Conservation (phyloP, 2,888 invertebrate genomes). For the Hemaris fuciformis region DNA sequence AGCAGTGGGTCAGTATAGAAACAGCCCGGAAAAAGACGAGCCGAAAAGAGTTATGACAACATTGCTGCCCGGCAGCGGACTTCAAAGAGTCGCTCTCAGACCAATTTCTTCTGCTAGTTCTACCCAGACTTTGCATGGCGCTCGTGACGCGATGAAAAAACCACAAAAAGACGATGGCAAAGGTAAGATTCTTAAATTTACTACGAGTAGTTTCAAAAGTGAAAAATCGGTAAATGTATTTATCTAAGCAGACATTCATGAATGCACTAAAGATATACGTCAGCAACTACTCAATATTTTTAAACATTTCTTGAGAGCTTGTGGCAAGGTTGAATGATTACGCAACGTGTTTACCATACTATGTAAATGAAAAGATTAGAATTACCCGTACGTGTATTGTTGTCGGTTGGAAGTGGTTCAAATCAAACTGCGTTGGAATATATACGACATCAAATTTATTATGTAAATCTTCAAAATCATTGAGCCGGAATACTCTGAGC, state of each 20-base stretch:
- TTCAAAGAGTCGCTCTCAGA: constrained; percentile 64
- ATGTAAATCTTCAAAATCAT: not conserved
- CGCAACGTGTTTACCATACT: constrained; percentile 45
- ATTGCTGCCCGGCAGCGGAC: constrained; percentile 69
- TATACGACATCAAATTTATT: not conserved
- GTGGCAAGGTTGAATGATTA: constrained; percentile 34
- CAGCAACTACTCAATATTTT: not conserved
- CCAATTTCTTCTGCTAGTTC: constrained; percentile 54
- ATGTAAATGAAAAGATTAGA: constrained; percentile 44
- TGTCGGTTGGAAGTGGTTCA: not conserved
- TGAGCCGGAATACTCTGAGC: no score
- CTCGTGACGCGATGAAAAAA: constrained; percentile 54
- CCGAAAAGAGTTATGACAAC: constrained; percentile 65
- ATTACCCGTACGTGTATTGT: constrained; percentile 24
- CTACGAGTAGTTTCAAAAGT: not conserved
- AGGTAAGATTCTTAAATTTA: constrained; percentile 39
- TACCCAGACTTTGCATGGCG: constrained; percentile 48
- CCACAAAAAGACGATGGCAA: constrained; percentile 50
- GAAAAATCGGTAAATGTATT: not conserved
- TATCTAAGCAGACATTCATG: not conserved
- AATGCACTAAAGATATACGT: not conserved
- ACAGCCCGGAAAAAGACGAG: constrained; percentile 59
- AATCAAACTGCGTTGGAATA: not conserved
- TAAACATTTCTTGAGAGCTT: constrained; percentile 4
- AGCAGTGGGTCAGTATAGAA: constrained; percentile 49